phyloP scores from a whole-genome alignment of 2,113 vertebrate species.

The Chlorocebus sabaeus region DNA sequence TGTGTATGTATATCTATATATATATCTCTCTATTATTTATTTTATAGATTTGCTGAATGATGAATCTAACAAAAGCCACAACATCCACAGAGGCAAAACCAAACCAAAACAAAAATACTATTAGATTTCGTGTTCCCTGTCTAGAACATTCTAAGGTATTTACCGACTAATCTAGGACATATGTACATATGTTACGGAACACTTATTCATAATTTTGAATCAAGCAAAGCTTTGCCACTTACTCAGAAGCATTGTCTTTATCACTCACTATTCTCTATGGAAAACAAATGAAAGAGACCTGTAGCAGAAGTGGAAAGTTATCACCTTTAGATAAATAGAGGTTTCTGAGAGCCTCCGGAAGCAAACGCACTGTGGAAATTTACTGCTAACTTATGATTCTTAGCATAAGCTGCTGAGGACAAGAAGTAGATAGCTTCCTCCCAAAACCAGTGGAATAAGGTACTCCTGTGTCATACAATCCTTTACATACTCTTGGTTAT shows the following conservation, averaged over 20 bases:
- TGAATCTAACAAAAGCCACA: neutral
- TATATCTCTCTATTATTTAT: neutral
- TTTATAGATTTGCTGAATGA: neutral
- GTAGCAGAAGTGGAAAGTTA: neutral
- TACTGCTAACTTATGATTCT: neutral
- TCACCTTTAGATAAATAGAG: neutral
- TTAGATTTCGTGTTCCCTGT: neutral
- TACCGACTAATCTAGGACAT: neutral
- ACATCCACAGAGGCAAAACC: neutral
- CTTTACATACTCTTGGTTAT: neutral
- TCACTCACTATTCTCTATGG: no score
- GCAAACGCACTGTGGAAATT: neutral
- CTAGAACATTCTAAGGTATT: neutral
- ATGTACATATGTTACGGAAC: neutral
- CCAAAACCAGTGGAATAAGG: neutral
- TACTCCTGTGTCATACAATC: neutral
- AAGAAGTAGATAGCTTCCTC: neutral
- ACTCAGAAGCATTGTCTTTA: neutral
- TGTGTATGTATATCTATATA: accelerated
- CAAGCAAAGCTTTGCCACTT: neutral
- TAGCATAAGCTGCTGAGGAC: neutral
- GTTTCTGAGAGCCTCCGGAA: neutral
- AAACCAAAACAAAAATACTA: neutral
- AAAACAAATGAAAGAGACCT: neutral
- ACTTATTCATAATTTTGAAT: neutral